Percentiles rank a stretch among this genome's conserved stretches.
Evolutionary conservation across 53 echinoderm and acorn worm genomes (phyloP).

Genomic region (Temnopleurus reevesii): DNA sequence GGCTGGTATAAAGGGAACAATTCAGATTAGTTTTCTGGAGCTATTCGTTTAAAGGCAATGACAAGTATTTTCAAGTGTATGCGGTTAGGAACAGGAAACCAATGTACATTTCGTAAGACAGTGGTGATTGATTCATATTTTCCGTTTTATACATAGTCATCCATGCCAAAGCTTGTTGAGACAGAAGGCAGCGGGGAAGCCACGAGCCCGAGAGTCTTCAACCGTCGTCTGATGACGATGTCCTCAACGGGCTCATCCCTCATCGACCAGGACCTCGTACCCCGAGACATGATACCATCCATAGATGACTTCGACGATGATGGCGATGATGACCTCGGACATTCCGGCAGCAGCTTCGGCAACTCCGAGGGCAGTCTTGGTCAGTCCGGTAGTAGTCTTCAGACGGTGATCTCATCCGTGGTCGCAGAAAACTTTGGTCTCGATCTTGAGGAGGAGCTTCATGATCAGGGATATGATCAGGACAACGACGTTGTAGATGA

Average conservation of each 20-base stretch:
- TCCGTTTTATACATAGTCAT: too few relatives aligned
- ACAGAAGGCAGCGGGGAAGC: not conserved
- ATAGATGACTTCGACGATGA: constrained; percentile 56
- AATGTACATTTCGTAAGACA: too few relatives aligned
- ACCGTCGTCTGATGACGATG: constrained; percentile 5
- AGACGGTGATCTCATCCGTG: constrained; percentile 57
- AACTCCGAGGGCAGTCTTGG: constrained; percentile 20
- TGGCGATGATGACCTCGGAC: constrained; percentile 7
- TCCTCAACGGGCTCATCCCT: not conserved
- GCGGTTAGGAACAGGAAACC: too few relatives aligned
- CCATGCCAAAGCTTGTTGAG: constrained; percentile 47
- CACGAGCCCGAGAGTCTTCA: constrained; percentile 41
- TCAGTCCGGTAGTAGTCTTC: constrained; percentile 38
- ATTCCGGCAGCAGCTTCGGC: constrained; percentile 39
- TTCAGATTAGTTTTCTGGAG: too few relatives aligned
- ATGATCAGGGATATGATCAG: not conserved
- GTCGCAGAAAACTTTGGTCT: constrained; percentile 52
- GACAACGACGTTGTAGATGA: not conserved
- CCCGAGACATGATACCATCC: constrained; percentile 37
- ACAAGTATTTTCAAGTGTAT: not conserved
- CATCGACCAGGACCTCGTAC: not conserved
- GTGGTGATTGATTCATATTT: too few relatives aligned
- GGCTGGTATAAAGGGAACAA: too few relatives aligned
- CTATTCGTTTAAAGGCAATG: not conserved
- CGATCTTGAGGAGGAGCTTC: constrained; percentile 10